These are phyloP conservation scores for Polydrusus tereticollis DNA, from an alignment of 2,888 invertebrate species.

Conservation along the genomic window DNA sequence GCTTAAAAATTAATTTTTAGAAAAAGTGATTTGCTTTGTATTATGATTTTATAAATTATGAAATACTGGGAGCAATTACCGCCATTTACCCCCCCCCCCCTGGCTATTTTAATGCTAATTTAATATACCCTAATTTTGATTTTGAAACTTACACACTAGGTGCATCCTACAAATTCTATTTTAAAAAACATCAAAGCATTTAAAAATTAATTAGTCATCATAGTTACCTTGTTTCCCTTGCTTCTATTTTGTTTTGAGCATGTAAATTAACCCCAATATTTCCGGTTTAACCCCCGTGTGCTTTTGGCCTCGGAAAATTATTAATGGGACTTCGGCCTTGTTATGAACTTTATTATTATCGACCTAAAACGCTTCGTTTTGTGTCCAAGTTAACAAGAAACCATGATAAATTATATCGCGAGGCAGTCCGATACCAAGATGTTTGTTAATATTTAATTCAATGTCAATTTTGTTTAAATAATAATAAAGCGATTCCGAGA, in stretches of 20 bases:
- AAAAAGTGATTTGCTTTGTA: no score
- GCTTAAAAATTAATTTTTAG: no score
- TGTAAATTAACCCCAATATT: not conserved
- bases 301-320: conserved; percentile 14
- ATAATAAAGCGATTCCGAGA: not conserved
- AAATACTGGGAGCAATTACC: no score
- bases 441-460: conserved; percentile 4
- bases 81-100: no score
- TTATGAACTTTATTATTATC: conserved; percentile 19
- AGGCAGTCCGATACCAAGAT: not conserved
- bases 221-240: not conserved
- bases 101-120: no score
- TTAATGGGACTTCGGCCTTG: conserved; percentile 9
- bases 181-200: no score
- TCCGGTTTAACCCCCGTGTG: conserved; percentile 10
- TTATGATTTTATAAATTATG: no score
- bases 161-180: no score
- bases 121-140: no score
- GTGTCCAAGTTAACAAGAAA: conserved; percentile 9
- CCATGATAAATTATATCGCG: conserved; percentile 8
- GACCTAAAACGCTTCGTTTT: conserved; percentile 7
- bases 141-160: no score
- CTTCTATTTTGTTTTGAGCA: no score
- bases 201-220: no score
- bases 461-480: conserved; percentile 9